Evolutionary conservation across 2,888 invertebrate genomes (phyloP), one percentile per base, ranked within the genome.

Genomic region (Drosophila flavopinicola): DNA sequence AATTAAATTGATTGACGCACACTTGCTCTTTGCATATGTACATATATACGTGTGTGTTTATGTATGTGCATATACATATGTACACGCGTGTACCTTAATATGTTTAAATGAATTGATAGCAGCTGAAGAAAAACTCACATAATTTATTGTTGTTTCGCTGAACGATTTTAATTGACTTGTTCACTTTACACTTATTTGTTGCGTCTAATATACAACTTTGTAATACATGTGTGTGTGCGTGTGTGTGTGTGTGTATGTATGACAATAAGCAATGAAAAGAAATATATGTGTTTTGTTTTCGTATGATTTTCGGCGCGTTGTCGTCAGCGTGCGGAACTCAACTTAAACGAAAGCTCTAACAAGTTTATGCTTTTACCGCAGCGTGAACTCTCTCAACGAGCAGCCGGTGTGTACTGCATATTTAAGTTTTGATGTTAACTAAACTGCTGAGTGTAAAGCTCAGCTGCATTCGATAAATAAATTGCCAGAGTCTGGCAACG

Each of bases 101-200:
- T 71, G 60, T 79, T 76, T 79, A 79, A 78, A 75, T 59, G 66
- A 78, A 65, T 72, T 66, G 17, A 67, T n/a, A 61, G 56, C 56
- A 60, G 37, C 41, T 44, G 51, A 57, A 35, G 13, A 10, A n/a
- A 47, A 54, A 78, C 79, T 79, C 73, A 79, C 85, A 45, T 65
- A 37, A 59, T 59, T 53, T 23, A 32, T 20, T 58, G 37, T 47
- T 33, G 11, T 51, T 48, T 51, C 35, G 37, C 11, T 45, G 33
- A 38, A 42, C 37, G 32, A 11, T 37, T 38, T 29, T 58, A 78
- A 79, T 85, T 85, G 83, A 79, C 85, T 73, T 25, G 44, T 58
- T 77, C 58, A 49, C 77, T 82, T 68, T 63, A 56, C 51, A 57
- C 61, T 33, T 68, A 75, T 53, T 29, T 17, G 35, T 27, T 45